Percentiles rank a stretch among this genome's conserved stretches.
Conservation (phyloP, 2,113 vertebrate species). For the Neotoma lepida region DNA sequence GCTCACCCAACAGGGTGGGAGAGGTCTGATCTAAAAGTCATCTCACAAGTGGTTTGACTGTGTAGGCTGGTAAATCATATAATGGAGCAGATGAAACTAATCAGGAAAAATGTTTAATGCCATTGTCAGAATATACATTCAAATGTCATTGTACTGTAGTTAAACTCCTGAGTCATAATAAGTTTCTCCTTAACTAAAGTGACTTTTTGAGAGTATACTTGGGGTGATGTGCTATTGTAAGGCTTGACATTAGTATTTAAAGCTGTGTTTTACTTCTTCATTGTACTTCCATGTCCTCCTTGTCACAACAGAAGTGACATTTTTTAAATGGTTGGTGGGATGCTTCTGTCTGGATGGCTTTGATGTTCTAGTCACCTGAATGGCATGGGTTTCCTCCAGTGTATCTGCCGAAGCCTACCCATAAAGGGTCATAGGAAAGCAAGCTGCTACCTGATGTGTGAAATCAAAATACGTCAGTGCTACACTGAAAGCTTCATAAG, state of each 20-base stretch:
- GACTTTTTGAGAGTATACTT: slow-evolving; percentile 35
- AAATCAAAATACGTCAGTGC: neutral
- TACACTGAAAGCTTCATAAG: neutral
- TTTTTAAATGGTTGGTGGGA: slow-evolving; percentile 17
- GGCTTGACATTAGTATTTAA: slow-evolving; percentile 42
- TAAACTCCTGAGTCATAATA: slow-evolving; percentile 56
- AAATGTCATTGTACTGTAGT: slow-evolving; percentile 6
- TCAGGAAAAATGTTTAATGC: slow-evolving; percentile 21
- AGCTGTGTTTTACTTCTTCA: neutral
- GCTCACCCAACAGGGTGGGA: neutral
- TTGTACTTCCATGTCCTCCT: slow-evolving; percentile 22
- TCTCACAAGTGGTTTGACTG: slow-evolving; percentile 28
- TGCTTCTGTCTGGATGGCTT: neutral
- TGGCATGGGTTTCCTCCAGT: neutral
- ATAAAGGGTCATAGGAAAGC: neutral
- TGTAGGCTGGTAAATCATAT: slow-evolving; percentile 22
- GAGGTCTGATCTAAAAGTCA: slow-evolving; percentile 8
- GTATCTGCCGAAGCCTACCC: neutral
- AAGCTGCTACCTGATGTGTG: neutral
- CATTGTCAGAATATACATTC: neutral
- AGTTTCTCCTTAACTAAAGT: slow-evolving; percentile 27
- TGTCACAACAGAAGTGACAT: slow-evolving; percentile 13
- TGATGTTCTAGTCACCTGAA: neutral
- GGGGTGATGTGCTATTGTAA: slow-evolving; percentile 16
- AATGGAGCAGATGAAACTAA: slow-evolving; percentile 48